These are phyloP conservation scores for Diarsia rubi DNA, from an alignment of 2,888 invertebrate genomes.

Conservation along the genomic window DNA sequence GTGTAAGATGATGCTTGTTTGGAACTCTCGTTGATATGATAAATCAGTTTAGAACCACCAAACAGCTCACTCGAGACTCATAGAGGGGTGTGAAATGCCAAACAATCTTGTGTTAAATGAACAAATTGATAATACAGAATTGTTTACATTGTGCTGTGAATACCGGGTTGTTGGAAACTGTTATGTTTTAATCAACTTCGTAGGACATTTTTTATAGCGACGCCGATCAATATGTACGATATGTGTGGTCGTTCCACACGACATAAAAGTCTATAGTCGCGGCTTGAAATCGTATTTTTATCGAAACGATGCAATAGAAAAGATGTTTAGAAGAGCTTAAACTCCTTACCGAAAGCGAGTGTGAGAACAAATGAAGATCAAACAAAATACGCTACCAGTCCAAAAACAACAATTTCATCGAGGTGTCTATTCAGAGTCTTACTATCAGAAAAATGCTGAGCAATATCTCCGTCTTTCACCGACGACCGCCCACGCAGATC, in stretches of 20 bases:
- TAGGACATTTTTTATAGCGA: constrained; percentile 14
- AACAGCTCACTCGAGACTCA: constrained; percentile 86
- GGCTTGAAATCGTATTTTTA: constrained; percentile 4
- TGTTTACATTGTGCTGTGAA: constrained; percentile 61
- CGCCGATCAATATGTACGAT: constrained; percentile 23
- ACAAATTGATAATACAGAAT: constrained; percentile 83
- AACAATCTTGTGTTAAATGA: constrained; percentile 86
- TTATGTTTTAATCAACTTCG: constrained; percentile 32
- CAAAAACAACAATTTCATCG: constrained; percentile 70
- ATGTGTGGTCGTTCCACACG: constrained; percentile 32
- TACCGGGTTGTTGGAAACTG: constrained; percentile 7
- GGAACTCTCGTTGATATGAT: constrained; percentile 88
- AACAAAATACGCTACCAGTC: constrained; percentile 58
- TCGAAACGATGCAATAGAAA: constrained; percentile 40
- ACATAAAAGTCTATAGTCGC: constrained; percentile 14
- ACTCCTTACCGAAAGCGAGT: constrained; percentile 32
- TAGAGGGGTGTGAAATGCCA: constrained; percentile 82
- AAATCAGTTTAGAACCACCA: constrained; percentile 88
- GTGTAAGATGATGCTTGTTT: constrained; percentile 91
- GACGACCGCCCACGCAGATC: constrained; percentile 79
- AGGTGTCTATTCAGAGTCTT: constrained; percentile 63
- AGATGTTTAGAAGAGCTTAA: constrained; percentile 33
- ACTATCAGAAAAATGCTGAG: constrained; percentile 62
- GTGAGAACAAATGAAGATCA: constrained; percentile 46
- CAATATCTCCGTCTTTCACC: constrained; percentile 68